phyloP scores from a whole-genome alignment of 2,888 invertebrate genomes.

The Epicampocera succincta region DNA sequence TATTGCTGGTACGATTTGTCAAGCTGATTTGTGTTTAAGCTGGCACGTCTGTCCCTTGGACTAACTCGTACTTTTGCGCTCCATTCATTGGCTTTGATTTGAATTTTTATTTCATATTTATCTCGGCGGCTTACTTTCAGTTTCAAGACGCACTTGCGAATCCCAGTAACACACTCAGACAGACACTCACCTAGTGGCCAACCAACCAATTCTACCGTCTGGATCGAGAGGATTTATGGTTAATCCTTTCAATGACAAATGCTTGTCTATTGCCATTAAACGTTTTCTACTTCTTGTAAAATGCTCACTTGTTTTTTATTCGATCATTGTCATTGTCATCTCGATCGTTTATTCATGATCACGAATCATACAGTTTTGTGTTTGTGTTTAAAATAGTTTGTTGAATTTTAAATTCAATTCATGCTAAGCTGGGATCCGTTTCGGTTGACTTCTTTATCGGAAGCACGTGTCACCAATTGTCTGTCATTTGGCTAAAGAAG shows the following conservation, averaged over 20 bases:
- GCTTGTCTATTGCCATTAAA: slow-evolving; percentile 38
- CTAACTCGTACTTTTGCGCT: not conserved
- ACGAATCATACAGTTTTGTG: slow-evolving; percentile 21
- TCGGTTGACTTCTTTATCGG: slow-evolving; percentile 73
- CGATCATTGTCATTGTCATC: slow-evolving; percentile 38
- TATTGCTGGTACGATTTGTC: slow-evolving; percentile 63
- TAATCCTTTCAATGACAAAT: slow-evolving; percentile 46
- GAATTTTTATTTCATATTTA: slow-evolving; percentile 18
- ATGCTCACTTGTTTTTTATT: slow-evolving; percentile 56
- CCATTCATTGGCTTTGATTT: slow-evolving; percentile 18
- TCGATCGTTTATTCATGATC: slow-evolving; percentile 57
- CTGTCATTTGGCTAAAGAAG: slow-evolving; percentile 41
- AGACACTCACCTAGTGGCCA: not conserved
- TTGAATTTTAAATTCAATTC: slow-evolving; percentile 57
- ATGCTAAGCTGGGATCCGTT: slow-evolving; percentile 58
- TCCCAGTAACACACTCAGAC: slow-evolving; percentile 12
- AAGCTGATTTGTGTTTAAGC: slow-evolving; percentile 44
- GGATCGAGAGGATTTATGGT: slow-evolving; percentile 41
- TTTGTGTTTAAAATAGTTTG: not conserved
- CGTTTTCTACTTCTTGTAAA: not conserved
- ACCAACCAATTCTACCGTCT: slow-evolving; percentile 8
- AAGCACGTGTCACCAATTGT: slow-evolving; percentile 79
- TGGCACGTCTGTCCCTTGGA: not conserved
- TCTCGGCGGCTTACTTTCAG: slow-evolving; percentile 61
- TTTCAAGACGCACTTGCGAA: slow-evolving; percentile 54